Evolutionary conservation across 2,113 vertebrate genomes (phyloP), one percentile per base, ranked within the genome.

Genomic region (Irena cyanogastra): DNA sequence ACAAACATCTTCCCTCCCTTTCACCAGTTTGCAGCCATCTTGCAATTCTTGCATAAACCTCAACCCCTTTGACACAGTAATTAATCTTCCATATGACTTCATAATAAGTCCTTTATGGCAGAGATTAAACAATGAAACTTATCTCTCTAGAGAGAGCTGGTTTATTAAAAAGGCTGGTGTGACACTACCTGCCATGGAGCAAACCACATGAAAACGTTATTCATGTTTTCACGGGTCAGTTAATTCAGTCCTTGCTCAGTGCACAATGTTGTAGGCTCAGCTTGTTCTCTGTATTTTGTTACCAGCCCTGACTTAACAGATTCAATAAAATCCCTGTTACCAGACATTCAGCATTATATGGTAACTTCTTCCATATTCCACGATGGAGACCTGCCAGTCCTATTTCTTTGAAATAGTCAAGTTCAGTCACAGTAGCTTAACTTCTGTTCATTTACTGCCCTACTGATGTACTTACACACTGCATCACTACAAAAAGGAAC

Each of bases 241-340:
- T 69, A 76, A 80, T 83, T 65, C 88, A 79, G 83, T 37, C 85
- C 61, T 52, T 79, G 42, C 63, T 90, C 77, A 31, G 26, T 35
- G 53, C 22, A 7, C 5, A 41, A 11, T 89, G 76, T 50, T 94
- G 87, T 87, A 75, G 1, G 4, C 69, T 91, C 79, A 93, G 88
- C 86, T 93, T 61, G 71, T 72, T 92, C 87, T 93, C 90, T 83
- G 37, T 82, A 39, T 76, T 95, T 85, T 80, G 65, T 88, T 72
- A 53, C 75, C 52, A 82, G 44, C 7, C 79, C 87, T 88, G 82
- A 93, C 54, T 85, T 88, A 85, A 90, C 52, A 90, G 71, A 92
- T 61, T 83, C 49, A 60, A 61, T 57, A 53, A 85, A 93, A 97
- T 45, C 82, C 71, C 78, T 69, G 53, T 47, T 90, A 87, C 19